phyloP scores from a whole-genome alignment of 2,113 vertebrate species.

The Caloenas nicobarica region DNA sequence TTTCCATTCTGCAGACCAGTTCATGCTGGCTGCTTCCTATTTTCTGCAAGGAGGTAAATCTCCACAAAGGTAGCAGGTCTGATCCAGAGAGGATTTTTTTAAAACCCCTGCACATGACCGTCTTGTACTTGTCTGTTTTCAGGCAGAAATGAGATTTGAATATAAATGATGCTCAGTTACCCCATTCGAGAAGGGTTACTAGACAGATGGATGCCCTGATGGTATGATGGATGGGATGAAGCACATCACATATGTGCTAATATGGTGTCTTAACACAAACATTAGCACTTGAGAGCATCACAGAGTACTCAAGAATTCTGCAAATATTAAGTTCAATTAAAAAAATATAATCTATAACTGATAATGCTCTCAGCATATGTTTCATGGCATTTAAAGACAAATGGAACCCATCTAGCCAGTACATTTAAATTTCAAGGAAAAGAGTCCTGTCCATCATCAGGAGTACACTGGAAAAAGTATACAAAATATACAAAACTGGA shows the following conservation, averaged over 20 bases:
- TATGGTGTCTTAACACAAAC: background rate
- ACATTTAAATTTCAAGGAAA: background rate
- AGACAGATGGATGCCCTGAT: background rate
- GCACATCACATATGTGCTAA: background rate
- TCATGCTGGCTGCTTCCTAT: slow-evolving; percentile 16
- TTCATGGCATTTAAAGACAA: background rate
- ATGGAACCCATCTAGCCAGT: background rate
- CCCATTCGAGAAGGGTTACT: background rate
- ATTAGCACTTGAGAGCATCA: background rate
- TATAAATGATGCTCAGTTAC: background rate
- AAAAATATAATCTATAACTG: background rate
- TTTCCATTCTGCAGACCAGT: slow-evolving; percentile 53
- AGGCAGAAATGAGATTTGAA: background rate
- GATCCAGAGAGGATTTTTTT: slow-evolving; percentile 16
- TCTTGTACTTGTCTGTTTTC: background rate
- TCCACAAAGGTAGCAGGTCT: background rate
- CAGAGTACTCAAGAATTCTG: background rate
- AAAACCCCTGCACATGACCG: background rate
- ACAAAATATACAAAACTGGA: background rate
- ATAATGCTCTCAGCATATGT: background rate
- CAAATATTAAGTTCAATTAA: background rate
- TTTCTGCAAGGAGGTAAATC: slow-evolving; percentile 38
- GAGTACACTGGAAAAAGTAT: background rate
- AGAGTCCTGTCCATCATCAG: background rate
- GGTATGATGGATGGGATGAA: background rate